Evolutionary conservation across 2,888 invertebrate genomes (phyloP), one percentile per base, ranked within the genome.

Genomic region (Anarsia innoxiella): DNA sequence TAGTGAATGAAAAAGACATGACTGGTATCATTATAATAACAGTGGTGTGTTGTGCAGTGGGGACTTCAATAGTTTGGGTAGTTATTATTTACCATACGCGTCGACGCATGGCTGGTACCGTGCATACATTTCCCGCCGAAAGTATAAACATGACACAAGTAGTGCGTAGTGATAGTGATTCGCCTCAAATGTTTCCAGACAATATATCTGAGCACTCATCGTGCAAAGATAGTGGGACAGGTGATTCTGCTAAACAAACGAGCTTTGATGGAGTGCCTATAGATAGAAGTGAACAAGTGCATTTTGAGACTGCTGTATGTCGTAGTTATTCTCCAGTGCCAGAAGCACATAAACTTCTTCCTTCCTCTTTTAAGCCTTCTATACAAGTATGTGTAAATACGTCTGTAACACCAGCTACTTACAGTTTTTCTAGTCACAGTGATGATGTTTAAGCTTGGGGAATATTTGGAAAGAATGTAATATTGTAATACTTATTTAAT

Each of bases 61-160:
- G 92, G n/a, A 96, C 96, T 4, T 95, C 95, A 1, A 88, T 94
- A 10, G 90, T 95, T 36, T 96, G 96, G 96, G 94, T 96, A 32
- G 91, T 95, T 37, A 94, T 96, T 45, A 95, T 95, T 56, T 95
- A 94, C 70, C 92, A 93, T 62, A 93, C 94, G 2, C 86, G 94
- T 44, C 90, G 91, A 71, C 88, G 89, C 19, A 82, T 88, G 71
- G 85, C 87, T 31, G 75, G 85, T 43, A 69, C 85, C 37, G 78
- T 87, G 47, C 79, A 73, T 42, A 72, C 71, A 31, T 86, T 69
- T 63, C 76, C 80, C 44, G 63, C 80, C 46, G 80, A 83, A 62
- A 72, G 67, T 64, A 75, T 78, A 52, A 80, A 79, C 70, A 79
- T 82, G 80, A 82, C 78, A 54, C 79, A 78, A 70, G 71, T 80